Base-by-base conservation (phyloP, 2,113 vertebrate species). In the Lamprotornis superbus region DNA sequence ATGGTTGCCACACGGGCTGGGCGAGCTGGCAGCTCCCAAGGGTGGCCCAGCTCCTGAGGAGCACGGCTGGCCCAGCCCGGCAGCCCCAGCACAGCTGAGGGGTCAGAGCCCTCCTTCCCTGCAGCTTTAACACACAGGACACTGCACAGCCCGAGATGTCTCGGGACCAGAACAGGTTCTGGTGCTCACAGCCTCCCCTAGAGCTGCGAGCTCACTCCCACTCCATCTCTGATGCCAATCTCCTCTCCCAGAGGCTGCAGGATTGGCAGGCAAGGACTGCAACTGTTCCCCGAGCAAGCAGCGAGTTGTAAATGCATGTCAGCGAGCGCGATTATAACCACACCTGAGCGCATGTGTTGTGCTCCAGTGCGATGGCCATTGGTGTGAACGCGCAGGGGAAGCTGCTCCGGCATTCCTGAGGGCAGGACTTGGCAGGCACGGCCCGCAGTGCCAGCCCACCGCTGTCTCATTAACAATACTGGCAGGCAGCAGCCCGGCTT, bases 281-380 rank as follows among this genome's bases (percentile, higher is more conserved):
- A 96, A 15, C 61, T 71, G 15, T 20, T 94, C 94, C 61, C 95
- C 1, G 69, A 94, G 90, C 89, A 95, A 95, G 95, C 82, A 91
- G 92, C 2, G 71, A 96, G 92, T 94, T 94, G 95, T 94, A 93
- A 93, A 79, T 74, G 87, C 94, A 96, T n/a, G 60, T 92, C 89
- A 90, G 94, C 28, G 3, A 88, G 95, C 67, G 1, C 35, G 89
- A 87, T 96, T 85, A 65, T 69, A 97, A 94, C 97, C 96, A 96
- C 92, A 95, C 92, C 96, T 97, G 96, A 93, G 79, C 65, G 42
- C 75, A 5, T 64, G 86, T 84, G 88, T 47, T 87, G 81, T 50
- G 83, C 90, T 79, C 21, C 39, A 9, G n/a, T 59, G 83, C 9
- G 50, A 79, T 86, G 89, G 88, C 86, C 80, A 92, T 73, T 64